Evolutionary conservation across 1,140 invertebrate species (phyloP).

Genomic region (Cylas formicarius): DNA sequence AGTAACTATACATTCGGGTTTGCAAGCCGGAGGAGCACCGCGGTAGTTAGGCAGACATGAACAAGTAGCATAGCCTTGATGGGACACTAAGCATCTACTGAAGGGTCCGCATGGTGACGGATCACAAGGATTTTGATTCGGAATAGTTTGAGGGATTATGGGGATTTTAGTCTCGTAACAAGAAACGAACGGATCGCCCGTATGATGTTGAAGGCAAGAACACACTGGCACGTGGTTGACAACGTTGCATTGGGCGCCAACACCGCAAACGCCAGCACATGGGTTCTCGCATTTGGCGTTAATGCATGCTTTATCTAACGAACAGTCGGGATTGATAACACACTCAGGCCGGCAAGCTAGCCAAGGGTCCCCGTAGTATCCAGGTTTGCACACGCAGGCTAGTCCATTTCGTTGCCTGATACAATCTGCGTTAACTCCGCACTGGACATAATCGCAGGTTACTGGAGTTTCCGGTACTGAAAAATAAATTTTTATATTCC

Average conservation of each 20-base stretch:
- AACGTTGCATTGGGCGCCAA: constrained; percentile 64
- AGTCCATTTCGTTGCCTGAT: constrained; percentile 48
- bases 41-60: constrained; percentile 71
- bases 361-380: constrained; percentile 67
- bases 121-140: constrained; percentile 53
- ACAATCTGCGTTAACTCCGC: constrained; percentile 70
- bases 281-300: constrained; percentile 76
- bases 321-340: constrained; percentile 70
- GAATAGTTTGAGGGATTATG: constrained; percentile 39
- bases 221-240: constrained; percentile 74
- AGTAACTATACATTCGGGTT: constrained; percentile 72
- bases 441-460: constrained; percentile 57
- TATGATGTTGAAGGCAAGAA: constrained; percentile 61
- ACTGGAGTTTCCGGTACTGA: constrained; percentile 46
- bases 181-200: constrained; percentile 71
- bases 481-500: too few relatives aligned
- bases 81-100: constrained; percentile 64
- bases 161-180: constrained; percentile 54
- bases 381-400: constrained; percentile 57
- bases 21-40: constrained; percentile 71
- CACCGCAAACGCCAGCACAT: constrained; percentile 68
- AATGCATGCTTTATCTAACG: constrained; percentile 58
- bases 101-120: constrained; percentile 75
- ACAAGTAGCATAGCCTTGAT: constrained; percentile 65
- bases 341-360: constrained; percentile 70